phyloP scores from a whole-genome alignment of 2,888 invertebrate species.

The Cerastis rubricosa region DNA sequence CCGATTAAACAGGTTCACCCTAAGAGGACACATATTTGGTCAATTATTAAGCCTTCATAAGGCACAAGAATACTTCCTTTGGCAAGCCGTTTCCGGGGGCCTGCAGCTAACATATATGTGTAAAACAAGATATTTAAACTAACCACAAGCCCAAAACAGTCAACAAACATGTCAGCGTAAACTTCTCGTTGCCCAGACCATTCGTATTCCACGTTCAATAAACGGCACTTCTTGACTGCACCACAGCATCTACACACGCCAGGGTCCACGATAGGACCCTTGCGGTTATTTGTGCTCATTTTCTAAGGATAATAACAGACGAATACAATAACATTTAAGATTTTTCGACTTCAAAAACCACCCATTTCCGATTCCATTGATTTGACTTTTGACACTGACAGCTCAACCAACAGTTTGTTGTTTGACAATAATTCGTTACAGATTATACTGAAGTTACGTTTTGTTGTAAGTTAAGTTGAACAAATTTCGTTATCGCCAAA shows the following conservation, averaged over 20 bases:
- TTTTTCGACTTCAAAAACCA: conserved; percentile 9
- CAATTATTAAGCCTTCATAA: neutral
- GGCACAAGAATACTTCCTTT: neutral
- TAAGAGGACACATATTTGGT: accelerated
- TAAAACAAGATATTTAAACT: conserved; percentile 52
- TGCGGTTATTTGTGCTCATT: conserved; percentile 71
- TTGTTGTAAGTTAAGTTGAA: neutral
- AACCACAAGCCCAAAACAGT: conserved; percentile 85
- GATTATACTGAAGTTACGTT: neutral
- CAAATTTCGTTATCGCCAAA: too few species aligned
- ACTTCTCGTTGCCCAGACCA: conserved; percentile 82
- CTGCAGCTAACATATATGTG: neutral
- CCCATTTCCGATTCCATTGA: conserved; percentile 9
- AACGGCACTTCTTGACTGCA: conserved; percentile 81
- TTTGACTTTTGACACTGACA: conserved; percentile 18
- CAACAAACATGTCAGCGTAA: conserved; percentile 84
- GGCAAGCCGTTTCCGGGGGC: too few species aligned
- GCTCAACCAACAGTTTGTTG: neutral
- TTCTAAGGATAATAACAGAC: conserved; percentile 5
- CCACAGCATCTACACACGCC: conserved; percentile 85
- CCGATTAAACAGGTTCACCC: too few species aligned
- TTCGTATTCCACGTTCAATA: conserved; percentile 83
- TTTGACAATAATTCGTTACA: conserved; percentile 21
- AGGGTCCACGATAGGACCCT: conserved; percentile 81
- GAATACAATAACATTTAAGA: neutral